Evolutionary conservation across 2,888 invertebrate species (phyloP), one percentile per base, ranked within the genome.

Genomic region (Sarcophaga caerulescens): DNA sequence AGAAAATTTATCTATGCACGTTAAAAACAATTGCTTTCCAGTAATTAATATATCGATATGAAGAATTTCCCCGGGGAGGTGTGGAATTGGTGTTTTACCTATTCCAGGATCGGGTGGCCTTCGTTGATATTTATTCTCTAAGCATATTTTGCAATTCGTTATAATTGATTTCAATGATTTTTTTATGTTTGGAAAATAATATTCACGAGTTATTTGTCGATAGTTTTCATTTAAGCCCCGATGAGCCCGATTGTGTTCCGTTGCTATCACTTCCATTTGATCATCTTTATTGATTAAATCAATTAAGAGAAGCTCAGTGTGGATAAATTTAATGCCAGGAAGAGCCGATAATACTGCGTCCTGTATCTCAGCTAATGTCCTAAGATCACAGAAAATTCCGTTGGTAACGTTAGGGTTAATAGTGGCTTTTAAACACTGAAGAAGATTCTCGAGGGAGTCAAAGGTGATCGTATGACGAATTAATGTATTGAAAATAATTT

Each of bases 1-100:
- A 23, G 81, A 82, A 21, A 85, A 85, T 65, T 79, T 85, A 70
- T 85, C 82, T n/a, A 82, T 63, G 63, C 81, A 81, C 0, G 66
- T 68, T 59, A 77, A 57, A 57, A 78, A 74, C 23, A 63, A 69
- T 77, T 77, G 25, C 12, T 74, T 62, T 21, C 57, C 73, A n/a
- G 75, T 82, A 14, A 66, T 68, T 17, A 80, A 80, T 12, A 84
- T 75, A 47, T 77, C 77, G 17, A 77, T 47, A 52, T 77, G 60
- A 10, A 77, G 35, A 44, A 82, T 82, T 63, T 82, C 60, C 23
- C 70, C 71, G n/a, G 47, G 25, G 44, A 47, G 60, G 6, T 63
- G 68, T 44, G 74, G 65, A 57, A 65, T 69, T 57, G 65, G 70
- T 12, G 79, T 70, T 52, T 35, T 44, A 8, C 44, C 65, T 10